phyloP scores from a whole-genome alignment of 2,888 invertebrate genomes.

The Ephialtes manifestator region DNA sequence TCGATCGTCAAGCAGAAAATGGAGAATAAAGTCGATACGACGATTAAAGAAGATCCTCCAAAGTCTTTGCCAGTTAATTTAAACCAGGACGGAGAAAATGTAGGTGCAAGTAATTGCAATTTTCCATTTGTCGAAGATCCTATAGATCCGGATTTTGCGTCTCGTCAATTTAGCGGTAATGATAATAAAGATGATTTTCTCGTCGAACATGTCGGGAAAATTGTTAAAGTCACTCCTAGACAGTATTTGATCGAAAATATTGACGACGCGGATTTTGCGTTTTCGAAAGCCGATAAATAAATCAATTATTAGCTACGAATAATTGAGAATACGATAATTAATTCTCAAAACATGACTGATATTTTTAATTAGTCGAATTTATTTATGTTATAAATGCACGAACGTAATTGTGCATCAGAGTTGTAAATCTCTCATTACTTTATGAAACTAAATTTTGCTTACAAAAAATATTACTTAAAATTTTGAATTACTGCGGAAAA shows the following conservation, averaged over 20 bases:
- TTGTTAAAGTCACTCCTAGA: slow-evolving; percentile 8
- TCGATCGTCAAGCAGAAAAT: not conserved
- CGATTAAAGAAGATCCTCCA: not conserved
- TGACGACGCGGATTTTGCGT: slow-evolving; percentile 31
- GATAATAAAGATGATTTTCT: slow-evolving; percentile 41
- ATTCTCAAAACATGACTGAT: not conserved
- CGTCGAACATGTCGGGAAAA: slow-evolving; percentile 58
- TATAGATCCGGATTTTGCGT: slow-evolving; percentile 51
- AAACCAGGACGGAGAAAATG: not conserved
- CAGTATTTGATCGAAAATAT: slow-evolving; percentile 31
- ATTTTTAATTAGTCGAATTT: too few species aligned
- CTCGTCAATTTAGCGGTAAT: slow-evolving; percentile 6
- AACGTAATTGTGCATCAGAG: too few species aligned
- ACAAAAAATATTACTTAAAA: too few species aligned
- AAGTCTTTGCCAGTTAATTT: not conserved
- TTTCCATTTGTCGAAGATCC: slow-evolving; percentile 40
- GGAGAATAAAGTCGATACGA: not conserved
- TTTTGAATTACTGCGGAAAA: too few species aligned
- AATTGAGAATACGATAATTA: not conserved
- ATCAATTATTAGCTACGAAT: too few species aligned
- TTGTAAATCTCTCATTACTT: too few species aligned
- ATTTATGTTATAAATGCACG: too few species aligned
- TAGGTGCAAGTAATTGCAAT: slow-evolving; percentile 10
- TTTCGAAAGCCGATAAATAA: slow-evolving; percentile 25
- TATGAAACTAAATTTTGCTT: too few species aligned